These are phyloP conservation scores for Thalassaphorura encarpata DNA, from an alignment of 1,140 invertebrate genomes.

Conservation along the genomic window DNA sequence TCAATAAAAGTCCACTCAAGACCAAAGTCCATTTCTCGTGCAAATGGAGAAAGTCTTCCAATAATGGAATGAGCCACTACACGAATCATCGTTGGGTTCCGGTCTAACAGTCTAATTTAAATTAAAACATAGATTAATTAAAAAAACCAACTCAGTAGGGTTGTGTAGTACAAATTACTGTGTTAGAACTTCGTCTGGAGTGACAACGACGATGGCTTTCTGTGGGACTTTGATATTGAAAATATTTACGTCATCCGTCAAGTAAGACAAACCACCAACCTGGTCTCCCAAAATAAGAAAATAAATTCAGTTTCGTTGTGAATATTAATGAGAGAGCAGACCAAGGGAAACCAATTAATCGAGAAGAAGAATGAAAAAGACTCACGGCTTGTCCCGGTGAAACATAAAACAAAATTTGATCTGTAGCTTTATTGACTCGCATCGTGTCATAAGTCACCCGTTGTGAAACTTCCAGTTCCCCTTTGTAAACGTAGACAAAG, in stretches of 20 bases:
- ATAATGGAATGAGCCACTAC: constrained; percentile 4
- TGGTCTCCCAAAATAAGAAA: neutral
- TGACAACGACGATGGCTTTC: neutral
- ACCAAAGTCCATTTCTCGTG: constrained; percentile 18
- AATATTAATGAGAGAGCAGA: neutral
- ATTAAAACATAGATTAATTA: neutral
- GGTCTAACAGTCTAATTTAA: neutral
- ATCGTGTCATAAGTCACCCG: neutral
- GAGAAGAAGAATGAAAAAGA: neutral
- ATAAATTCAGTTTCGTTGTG: neutral
- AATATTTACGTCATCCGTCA: constrained; percentile 1
- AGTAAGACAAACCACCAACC: constrained; percentile 8
- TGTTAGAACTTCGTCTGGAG: neutral
- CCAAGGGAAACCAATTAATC: neutral
- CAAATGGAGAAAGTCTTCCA: neutral
- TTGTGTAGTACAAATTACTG: neutral
- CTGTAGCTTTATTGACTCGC: neutral
- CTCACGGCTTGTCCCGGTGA: neutral
- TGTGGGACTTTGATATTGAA: constrained; percentile 8
- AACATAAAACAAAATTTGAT: neutral
- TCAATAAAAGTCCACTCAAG: constrained; percentile 14
- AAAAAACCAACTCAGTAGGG: neutral
- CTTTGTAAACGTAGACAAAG: constrained; percentile 4
- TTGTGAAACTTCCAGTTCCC: constrained; percentile 11
- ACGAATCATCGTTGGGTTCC: neutral